A percentile compares a stretch with the other conserved stretches of the same genome.
Conservation (phyloP, 2,888 invertebrate species). For the Crocallis elinguaria region DNA sequence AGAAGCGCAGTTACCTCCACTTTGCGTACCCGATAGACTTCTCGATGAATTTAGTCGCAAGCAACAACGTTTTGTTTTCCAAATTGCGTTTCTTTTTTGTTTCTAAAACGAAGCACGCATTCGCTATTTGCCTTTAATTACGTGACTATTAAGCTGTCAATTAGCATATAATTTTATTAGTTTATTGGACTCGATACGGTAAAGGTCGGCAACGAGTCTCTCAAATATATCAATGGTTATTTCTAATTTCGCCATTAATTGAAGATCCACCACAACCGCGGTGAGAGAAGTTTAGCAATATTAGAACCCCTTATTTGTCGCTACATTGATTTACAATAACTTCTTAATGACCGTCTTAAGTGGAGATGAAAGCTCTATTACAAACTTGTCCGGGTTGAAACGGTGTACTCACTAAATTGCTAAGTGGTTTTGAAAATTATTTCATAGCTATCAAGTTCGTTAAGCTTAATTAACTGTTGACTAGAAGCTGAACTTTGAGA, state of each 20-base stretch:
- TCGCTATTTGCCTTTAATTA: too few relatives aligned
- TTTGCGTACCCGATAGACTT: too few relatives aligned
- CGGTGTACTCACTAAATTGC: conserved; percentile 26
- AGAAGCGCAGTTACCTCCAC: too few relatives aligned
- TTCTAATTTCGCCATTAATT: conserved; percentile 71
- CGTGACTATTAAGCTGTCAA: too few relatives aligned
- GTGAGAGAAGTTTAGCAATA: conserved; percentile 62
- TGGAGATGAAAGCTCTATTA: conserved; percentile 22
- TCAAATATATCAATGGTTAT: conserved; percentile 39
- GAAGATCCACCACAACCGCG: conserved; percentile 56
- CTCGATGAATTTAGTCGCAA: too few relatives aligned
- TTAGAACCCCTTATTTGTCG: conserved; percentile 66
- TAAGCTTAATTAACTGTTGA: conserved; percentile 22
- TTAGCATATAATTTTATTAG: too few relatives aligned
- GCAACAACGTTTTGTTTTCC: too few relatives aligned
- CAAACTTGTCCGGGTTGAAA: conserved; percentile 8
- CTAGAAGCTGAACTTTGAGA: not conserved
- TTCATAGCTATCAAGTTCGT: conserved; percentile 13
- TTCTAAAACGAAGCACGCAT: too few relatives aligned
- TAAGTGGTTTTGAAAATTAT: conserved; percentile 13
- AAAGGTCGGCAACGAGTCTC: too few relatives aligned
- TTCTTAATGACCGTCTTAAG: conserved; percentile 48
- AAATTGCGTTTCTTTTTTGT: too few relatives aligned
- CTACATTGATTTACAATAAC: conserved; percentile 62
- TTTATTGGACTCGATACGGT: too few relatives aligned